phyloP scores from a whole-genome alignment of 2,113 vertebrate genomes.

The Xenopus borealis region DNA sequence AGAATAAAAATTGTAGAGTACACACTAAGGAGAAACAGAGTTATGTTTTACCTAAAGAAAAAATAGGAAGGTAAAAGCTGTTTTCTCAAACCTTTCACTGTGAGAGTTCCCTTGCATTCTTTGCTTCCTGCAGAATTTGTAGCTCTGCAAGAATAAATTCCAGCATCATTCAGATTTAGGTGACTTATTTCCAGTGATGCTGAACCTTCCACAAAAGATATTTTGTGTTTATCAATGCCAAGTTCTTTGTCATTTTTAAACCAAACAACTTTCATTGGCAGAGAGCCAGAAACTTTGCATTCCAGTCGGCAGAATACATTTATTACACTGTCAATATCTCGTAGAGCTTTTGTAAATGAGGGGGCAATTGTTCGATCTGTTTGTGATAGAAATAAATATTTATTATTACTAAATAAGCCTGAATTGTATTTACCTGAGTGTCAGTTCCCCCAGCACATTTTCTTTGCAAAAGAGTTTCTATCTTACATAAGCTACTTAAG shows the following conservation, averaged over 20 bases:
- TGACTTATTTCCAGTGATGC: slow-evolving; percentile 75
- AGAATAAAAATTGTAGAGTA: slow-evolving; percentile 54
- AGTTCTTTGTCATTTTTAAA: slow-evolving; percentile 88
- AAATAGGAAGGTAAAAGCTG: slow-evolving; percentile 45
- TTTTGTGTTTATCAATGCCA: slow-evolving; percentile 70
- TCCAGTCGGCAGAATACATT: slow-evolving; percentile 73
- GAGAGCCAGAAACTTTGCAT: slow-evolving; percentile 91
- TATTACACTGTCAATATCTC: slow-evolving; percentile 82
- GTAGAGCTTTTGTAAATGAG: slow-evolving; percentile 87
- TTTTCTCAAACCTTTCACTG: slow-evolving; percentile 84
- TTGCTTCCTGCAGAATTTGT: slow-evolving; percentile 89
- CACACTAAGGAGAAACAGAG: slow-evolving; percentile 25
- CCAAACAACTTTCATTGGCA: slow-evolving; percentile 88
- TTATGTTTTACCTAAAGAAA: neutral
- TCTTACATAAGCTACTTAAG: slow-evolving; percentile 14
- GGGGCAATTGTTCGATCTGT: slow-evolving; percentile 94
- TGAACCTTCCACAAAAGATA: slow-evolving; percentile 82
- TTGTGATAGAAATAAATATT: slow-evolving; percentile 58
- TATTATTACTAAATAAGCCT: too few species aligned
- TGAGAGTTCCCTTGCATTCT: slow-evolving; percentile 86
- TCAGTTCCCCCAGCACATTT: neutral
- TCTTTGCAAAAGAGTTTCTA: neutral
- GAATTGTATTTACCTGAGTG: too few species aligned
- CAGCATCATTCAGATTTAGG: slow-evolving; percentile 81
- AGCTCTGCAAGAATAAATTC: slow-evolving; percentile 88